Base-by-base conservation (phyloP, 2,797 vertebrate species). In the Poecilia gillii region DNA sequence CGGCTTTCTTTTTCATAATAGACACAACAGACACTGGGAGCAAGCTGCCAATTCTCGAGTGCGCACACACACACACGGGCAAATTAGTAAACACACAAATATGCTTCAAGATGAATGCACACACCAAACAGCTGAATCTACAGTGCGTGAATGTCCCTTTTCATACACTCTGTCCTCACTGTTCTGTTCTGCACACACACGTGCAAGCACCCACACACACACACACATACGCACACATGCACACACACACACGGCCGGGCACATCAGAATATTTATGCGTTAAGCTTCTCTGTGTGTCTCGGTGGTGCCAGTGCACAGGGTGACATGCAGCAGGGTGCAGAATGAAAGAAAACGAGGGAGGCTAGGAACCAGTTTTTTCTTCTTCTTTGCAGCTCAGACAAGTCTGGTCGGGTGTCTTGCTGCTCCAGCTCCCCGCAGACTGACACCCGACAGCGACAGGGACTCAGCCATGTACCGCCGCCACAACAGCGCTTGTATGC, bases 1-100 rank as follows among this genome's bases (percentile, higher is more conserved):
- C 82, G 91, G 86, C 92, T 93, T 92, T 94, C 88, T 93, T 89
- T 92, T 90, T 91, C 86, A 88, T 92, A 94, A 94, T 90, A 94
- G 92, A 87, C 89, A 88, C 84, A 89, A 88, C 91, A 95, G 94
- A 94, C 94, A 90, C 85, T 74, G 80, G 72, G 73, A 88, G 83
- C 79, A 73, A 74, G 75, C 87, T 39, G 92, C 92, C 92, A 93
- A 92, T 86, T 88, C 88, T 88, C 84, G 18, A 45, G 41, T 81
- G 57, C 84, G 3, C 53, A n/a, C 84, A 59, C 68, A 64, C 75
- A 72, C 81, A 78, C 83, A 79, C 68, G 59, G 53, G 33, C 73
- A 76, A 72, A 76, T 66, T 72, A 57, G 39, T 77, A 76, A 31
- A 78, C 46, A 84, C 73, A 82, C 79, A 85, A 76, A 90, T 82